phyloP scores from a whole-genome alignment of 2,113 vertebrate species.

The Suncus etruscus region DNA sequence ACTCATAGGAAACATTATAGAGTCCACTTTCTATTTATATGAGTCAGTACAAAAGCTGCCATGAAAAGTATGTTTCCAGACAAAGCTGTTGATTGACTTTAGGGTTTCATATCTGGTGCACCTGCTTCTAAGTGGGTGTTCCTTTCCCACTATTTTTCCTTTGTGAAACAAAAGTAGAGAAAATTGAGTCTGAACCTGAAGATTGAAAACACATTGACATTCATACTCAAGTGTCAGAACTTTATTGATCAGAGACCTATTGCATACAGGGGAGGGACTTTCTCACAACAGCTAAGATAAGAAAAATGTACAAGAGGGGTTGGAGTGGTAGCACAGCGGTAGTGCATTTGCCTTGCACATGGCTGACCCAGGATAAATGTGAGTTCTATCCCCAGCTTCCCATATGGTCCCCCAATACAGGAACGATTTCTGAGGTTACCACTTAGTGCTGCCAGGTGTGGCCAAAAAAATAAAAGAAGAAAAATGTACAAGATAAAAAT shows the following conservation, averaged over 20 bases:
- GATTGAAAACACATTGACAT: constrained; percentile 80
- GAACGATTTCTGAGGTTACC: too few species aligned
- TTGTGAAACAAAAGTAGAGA: constrained; percentile 72
- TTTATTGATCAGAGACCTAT: constrained; percentile 75
- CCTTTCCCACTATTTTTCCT: constrained; percentile 36
- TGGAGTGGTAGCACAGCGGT: too few species aligned
- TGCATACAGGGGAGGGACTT: constrained; percentile 21
- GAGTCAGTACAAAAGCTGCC: not conserved
- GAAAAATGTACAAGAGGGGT: not conserved
- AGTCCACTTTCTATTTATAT: not conserved
- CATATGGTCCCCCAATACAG: too few species aligned
- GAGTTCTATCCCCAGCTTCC: too few species aligned
- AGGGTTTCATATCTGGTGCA: not conserved
- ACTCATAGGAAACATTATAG: not conserved
- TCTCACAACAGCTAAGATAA: not conserved
- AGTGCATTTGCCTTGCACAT: too few species aligned
- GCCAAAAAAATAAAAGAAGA: constrained; percentile 4
- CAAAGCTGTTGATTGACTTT: constrained; percentile 24
- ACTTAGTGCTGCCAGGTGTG: too few species aligned
- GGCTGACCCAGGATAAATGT: too few species aligned
- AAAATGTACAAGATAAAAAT: constrained; percentile 12
- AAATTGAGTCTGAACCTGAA: constrained; percentile 53
- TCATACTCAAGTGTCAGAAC: constrained; percentile 58
- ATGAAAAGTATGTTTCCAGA: not conserved
- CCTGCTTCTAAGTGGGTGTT: constrained; percentile 9